These are phyloP conservation scores for Oceanodroma tethys DNA, from an alignment of 2,113 vertebrate genomes.

Conservation along the genomic window DNA sequence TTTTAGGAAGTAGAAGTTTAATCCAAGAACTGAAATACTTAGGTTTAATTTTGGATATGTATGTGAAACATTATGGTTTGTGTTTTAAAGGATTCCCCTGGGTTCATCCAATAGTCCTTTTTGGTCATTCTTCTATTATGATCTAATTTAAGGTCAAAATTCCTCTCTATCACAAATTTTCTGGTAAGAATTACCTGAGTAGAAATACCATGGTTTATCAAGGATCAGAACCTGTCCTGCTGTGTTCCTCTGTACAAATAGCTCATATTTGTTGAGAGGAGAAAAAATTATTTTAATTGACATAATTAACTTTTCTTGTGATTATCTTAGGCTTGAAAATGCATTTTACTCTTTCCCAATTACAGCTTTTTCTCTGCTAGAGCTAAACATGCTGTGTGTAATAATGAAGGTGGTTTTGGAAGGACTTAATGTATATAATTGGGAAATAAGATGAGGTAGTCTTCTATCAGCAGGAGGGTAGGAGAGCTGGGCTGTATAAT, in stretches of 20 bases:
- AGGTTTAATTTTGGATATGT: not conserved
- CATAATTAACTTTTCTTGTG: slow-evolving; percentile 59
- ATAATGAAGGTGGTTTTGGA: slow-evolving; percentile 47
- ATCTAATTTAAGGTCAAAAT: not conserved
- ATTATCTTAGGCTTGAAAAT: slow-evolving; percentile 50
- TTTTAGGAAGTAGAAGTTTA: not conserved
- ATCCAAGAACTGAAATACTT: not conserved
- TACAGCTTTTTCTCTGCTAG: slow-evolving; percentile 5
- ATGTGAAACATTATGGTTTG: not conserved
- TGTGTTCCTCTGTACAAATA: slow-evolving; percentile 24
- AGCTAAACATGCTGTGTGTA: slow-evolving; percentile 33
- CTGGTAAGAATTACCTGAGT: not conserved
- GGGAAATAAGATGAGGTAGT: slow-evolving; percentile 29
- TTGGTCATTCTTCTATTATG: not conserved
- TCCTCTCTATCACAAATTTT: not conserved
- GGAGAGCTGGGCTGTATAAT: slow-evolving; percentile 23
- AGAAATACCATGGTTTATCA: not conserved
- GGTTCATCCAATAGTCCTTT: not conserved
- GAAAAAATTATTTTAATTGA: slow-evolving; percentile 63
- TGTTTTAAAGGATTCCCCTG: not conserved
- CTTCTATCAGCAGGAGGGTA: slow-evolving; percentile 41
- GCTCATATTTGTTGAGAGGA: slow-evolving; percentile 44
- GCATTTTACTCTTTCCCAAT: slow-evolving; percentile 19
- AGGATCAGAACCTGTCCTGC: not conserved
- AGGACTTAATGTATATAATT: slow-evolving; percentile 51